Conservation (phyloP, 2,113 vertebrate genomes). For the Thunnus maccoyii region DNA sequence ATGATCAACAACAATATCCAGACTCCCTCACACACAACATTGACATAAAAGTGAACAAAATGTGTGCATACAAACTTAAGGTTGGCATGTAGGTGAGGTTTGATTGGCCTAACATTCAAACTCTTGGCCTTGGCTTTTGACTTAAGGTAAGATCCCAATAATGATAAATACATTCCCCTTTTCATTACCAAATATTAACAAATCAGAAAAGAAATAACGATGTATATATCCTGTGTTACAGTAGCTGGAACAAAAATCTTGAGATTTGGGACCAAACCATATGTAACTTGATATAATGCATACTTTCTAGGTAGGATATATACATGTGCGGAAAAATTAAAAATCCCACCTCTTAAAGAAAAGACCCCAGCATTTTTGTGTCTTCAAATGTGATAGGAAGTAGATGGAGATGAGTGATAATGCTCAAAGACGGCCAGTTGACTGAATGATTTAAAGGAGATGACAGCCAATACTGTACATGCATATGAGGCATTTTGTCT, state of each 20-base stretch:
- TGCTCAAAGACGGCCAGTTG: not conserved
- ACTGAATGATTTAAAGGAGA: conserved; percentile 40
- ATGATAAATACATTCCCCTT: conserved; percentile 63
- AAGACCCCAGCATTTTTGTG: conserved; percentile 55
- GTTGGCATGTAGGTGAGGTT: conserved; percentile 72
- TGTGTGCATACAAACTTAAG: conserved; percentile 56
- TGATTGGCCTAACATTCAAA: conserved; percentile 69
- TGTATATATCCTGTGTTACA: conserved; percentile 53
- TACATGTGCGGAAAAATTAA: conserved; percentile 33
- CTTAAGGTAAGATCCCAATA: conserved; percentile 46
- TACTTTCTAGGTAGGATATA: conserved; percentile 45
- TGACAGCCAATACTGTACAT: conserved; percentile 41
- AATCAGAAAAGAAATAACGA: conserved; percentile 39
- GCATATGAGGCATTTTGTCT: conserved; percentile 39
- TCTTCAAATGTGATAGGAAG: conserved; percentile 37
- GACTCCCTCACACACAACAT: conserved; percentile 56
- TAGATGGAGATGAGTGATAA: not conserved
- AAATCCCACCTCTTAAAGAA: conserved; percentile 46
- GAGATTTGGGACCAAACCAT: conserved; percentile 47
- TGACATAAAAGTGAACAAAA: conserved; percentile 62
- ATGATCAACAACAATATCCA: conserved; percentile 58
- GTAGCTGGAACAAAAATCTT: conserved; percentile 38
- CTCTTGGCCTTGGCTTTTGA: conserved; percentile 66
- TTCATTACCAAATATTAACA: conserved; percentile 47
- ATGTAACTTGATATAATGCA: conserved; percentile 57